Evolutionary conservation across 2,113 vertebrate species (phyloP).

Genomic region (Phrynosoma platyrhinos): DNA sequence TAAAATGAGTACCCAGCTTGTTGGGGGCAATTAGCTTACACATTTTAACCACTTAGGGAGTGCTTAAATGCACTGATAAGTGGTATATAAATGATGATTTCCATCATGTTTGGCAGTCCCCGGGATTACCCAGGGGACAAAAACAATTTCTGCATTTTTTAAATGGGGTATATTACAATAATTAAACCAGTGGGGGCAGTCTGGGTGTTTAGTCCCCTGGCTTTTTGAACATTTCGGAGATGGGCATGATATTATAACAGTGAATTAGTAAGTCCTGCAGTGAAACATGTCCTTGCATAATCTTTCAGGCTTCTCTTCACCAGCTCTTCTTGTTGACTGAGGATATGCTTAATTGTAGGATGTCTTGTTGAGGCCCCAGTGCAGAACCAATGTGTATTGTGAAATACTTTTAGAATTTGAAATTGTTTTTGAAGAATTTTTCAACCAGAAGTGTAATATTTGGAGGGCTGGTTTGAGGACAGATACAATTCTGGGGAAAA

Average conservation of each 20-base stretch:
- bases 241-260: background rate
- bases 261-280: background rate
- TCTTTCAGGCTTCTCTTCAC: background rate
- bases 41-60: too few relatives aligned
- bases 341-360: background rate
- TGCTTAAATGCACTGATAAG: too few relatives aligned
- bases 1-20: too few relatives aligned
- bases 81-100: too few relatives aligned
- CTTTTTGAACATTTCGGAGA: background rate
- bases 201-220: background rate
- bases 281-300: background rate
- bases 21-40: too few relatives aligned
- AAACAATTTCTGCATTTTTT: too few relatives aligned
- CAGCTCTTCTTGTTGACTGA: background rate
- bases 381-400: background rate
- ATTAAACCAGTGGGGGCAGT: background rate
- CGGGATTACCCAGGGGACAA: too few relatives aligned
- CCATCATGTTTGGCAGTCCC: too few relatives aligned
- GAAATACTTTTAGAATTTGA: background rate
- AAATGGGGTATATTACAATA: background rate
- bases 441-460: background rate
- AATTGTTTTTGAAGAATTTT: background rate
- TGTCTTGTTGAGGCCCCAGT: background rate
- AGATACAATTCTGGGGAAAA: background rate
- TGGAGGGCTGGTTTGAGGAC: background rate